phyloP scores from a whole-genome alignment of 2,888 invertebrate genomes.

The Lutraria lutraria region DNA sequence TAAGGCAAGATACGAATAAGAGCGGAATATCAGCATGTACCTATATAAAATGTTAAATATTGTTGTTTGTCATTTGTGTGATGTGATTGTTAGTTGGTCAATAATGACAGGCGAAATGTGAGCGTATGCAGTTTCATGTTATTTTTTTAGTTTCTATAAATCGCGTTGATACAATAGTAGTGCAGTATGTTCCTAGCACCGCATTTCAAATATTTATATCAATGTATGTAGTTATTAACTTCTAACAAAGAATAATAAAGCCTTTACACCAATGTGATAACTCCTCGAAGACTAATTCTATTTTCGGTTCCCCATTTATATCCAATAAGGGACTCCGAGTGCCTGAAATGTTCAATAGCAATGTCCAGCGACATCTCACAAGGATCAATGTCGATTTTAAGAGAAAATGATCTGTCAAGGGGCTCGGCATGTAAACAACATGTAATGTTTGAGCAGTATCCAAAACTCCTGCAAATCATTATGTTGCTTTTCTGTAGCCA shows the following conservation, averaged over 20 bases:
- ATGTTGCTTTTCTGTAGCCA: not conserved
- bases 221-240: too few species aligned
- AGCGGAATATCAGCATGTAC: too few species aligned
- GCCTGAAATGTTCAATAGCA: not conserved
- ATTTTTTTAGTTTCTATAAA: too few species aligned
- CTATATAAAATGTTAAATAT: too few species aligned
- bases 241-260: not conserved
- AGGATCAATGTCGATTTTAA: conserved; percentile 5
- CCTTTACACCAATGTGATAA: conserved; percentile 6
- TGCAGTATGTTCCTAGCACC: too few species aligned
- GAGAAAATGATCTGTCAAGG: not conserved
- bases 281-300: not conserved
- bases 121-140: too few species aligned
- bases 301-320: not conserved
- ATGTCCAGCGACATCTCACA: not conserved
- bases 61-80: too few species aligned
- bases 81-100: too few species aligned
- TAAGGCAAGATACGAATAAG: too few species aligned
- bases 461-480: not conserved
- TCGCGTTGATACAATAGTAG: too few species aligned
- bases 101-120: too few species aligned
- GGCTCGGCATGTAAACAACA: not conserved
- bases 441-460: conserved; percentile 8
- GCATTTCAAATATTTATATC: too few species aligned
- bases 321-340: not conserved